Evolutionary conservation across 2,888 invertebrate species (phyloP).

Genomic region (Orchestes rusci): DNA sequence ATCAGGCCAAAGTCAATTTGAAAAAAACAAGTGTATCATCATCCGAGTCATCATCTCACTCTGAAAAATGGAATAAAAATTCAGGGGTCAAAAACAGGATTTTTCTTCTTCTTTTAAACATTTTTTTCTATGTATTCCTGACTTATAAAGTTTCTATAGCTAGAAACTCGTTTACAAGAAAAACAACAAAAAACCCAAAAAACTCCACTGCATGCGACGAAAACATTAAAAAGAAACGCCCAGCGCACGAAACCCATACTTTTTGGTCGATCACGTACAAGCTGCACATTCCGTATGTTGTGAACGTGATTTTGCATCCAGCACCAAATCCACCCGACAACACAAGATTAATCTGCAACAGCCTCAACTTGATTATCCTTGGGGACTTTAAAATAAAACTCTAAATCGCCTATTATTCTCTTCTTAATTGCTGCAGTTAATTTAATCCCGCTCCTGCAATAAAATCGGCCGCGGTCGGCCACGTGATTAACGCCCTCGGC

Average conservation of each 20-base stretch:
- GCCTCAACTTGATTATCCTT: conserved; percentile 24
- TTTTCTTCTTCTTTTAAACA: no score
- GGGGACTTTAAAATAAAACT: conserved; percentile 33
- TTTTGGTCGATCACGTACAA: conserved; percentile 12
- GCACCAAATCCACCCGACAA: not conserved
- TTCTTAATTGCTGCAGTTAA: conserved; percentile 41
- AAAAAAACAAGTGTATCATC: no score
- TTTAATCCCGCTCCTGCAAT: conserved; percentile 46
- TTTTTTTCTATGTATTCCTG: no score
- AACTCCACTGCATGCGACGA: conserved; percentile 19
- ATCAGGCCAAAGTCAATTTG: no score
- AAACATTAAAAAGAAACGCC: conserved; percentile 23
- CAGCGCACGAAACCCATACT: conserved; percentile 14
- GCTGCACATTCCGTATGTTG: conserved; percentile 13
- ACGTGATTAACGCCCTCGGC: conserved; percentile 29
- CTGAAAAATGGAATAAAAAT: no score
- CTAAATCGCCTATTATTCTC: conserved; percentile 44
- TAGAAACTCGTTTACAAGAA: no score
- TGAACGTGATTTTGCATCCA: conserved; percentile 13
- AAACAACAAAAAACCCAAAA: conserved; percentile 16
- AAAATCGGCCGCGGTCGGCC: conserved; percentile 36
- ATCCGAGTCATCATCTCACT: no score
- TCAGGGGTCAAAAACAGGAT: no score
- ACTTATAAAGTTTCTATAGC: no score
- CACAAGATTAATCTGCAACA: conserved; percentile 20